phyloP scores from a whole-genome alignment of 2,888 invertebrate species.

The Hemicrepidius hirtus region DNA sequence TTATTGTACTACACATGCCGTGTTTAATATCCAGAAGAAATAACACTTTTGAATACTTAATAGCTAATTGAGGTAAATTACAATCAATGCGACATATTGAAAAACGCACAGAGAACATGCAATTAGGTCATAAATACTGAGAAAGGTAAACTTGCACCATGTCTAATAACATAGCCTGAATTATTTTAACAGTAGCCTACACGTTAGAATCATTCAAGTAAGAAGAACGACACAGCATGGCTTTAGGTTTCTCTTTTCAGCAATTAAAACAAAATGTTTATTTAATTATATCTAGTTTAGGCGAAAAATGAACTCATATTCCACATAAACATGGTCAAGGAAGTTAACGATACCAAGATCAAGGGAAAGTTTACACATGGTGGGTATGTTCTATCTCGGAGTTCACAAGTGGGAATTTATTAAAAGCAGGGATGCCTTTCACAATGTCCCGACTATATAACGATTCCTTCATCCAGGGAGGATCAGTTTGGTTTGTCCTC shows the following conservation, averaged over 20 bases:
- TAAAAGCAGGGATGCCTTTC: conserved; percentile 62
- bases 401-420: conserved; percentile 50
- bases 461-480: conserved; percentile 52
- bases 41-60: neutral
- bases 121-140: neutral
- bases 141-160: conserved; percentile 2
- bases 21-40: too few species aligned
- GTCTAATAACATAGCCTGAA: neutral
- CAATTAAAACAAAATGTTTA: conserved; percentile 24
- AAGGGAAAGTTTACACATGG: conserved; percentile 56
- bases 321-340: conserved; percentile 34
- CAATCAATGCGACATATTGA: neutral
- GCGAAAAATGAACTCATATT: conserved; percentile 23
- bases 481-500: conserved; percentile 59
- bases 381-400: conserved; percentile 41
- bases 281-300: neutral
- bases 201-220: conserved; percentile 21
- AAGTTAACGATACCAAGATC: conserved; percentile 52
- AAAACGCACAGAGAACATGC: conserved; percentile 7
- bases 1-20: too few species aligned
- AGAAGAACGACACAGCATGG: conserved; percentile 23
- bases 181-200: neutral
- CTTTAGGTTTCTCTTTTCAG: conserved; percentile 26
- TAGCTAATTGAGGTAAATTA: neutral
- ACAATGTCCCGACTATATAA: conserved; percentile 63